Conservation (phyloP, 2,888 invertebrate genomes). For the Calameuta pallipes region DNA sequence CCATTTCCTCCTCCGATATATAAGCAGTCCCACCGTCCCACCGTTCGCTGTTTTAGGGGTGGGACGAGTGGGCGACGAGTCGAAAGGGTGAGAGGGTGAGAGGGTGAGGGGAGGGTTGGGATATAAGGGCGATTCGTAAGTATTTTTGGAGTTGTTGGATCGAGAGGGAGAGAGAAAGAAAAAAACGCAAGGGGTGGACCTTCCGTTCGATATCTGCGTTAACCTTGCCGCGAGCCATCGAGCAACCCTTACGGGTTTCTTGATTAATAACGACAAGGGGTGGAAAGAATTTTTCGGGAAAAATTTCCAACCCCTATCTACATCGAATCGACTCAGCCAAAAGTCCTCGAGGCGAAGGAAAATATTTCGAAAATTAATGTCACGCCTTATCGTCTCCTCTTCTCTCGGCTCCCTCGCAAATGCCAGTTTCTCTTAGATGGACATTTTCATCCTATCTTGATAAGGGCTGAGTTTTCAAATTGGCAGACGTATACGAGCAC, state of each 20-base stretch:
- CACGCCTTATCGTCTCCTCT: too few relatives aligned
- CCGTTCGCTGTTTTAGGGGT: neutral
- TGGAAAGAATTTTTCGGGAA: too few relatives aligned
- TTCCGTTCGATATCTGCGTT: constrained; percentile 45
- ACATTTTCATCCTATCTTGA: too few relatives aligned
- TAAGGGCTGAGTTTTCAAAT: too few relatives aligned
- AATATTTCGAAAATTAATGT: too few relatives aligned
- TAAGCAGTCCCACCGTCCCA: constrained; percentile 37
- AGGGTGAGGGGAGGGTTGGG: constrained; percentile 12
- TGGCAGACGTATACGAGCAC: too few relatives aligned
- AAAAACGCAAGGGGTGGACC: constrained; percentile 30
- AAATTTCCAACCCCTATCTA: too few relatives aligned
- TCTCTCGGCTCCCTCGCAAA: too few relatives aligned
- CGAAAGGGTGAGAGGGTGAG: neutral
- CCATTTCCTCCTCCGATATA: constrained; percentile 54
- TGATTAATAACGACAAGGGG: constrained; percentile 18
- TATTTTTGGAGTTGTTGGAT: constrained; percentile 34
- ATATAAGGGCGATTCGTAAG: constrained; percentile 22
- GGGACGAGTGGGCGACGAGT: too few relatives aligned
- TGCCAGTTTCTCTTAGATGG: too few relatives aligned
- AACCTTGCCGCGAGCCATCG: constrained; percentile 4
- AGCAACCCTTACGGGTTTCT: constrained; percentile 15
- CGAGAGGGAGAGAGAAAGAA: constrained; percentile 35
- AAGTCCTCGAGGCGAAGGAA: too few relatives aligned
- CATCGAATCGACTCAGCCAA: too few relatives aligned